Base-by-base conservation (phyloP, 2,113 vertebrate species). In the Ptilonorhynchus violaceus region DNA sequence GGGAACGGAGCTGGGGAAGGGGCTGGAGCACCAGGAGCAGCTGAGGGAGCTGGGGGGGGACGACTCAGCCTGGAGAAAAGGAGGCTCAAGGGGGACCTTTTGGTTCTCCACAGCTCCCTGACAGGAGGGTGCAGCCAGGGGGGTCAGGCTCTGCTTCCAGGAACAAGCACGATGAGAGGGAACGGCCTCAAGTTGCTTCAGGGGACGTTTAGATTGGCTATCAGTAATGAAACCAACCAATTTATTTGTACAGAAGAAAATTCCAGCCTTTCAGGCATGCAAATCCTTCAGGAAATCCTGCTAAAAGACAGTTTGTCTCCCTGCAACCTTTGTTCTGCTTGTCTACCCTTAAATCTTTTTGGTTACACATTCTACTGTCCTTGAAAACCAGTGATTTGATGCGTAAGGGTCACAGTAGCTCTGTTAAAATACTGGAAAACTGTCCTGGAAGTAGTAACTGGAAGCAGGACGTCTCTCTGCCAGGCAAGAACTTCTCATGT, bases 391-490 rank as follows among this genome's bases (percentile, higher is more conserved):
- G 37, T 1, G 6, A 56, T 58, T n/a, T 10, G 24, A 74, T 28
- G 17, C 3, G 1, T 1, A 39, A 74, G 9, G 30, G 23, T 55
- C 23, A 50, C 19, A 30, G 49, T 0, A 86, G 50, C 62, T n/a
- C 4, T 39, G 25, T n/a, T 62, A 70, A 89, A 95, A 89, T n/a
- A 55, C 55, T 23, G 55, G n/a, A 64, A 93, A 78, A 59, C 42
- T 23, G 7, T 60, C 39, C 55, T 84, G 47, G 60, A 85, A 87
- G n/a, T 11, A 28, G 7, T 41, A 74, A 70, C 21, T 81, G 69
- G 69, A 91, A 84, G 9, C 1, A 4, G 31, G 20, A 28, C 0
- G 0, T 27, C n/a, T 58, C 85, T 74, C 31, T 93, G 77, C n/a
- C 69, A 62, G 69, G n/a, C 50, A 80, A 35, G 67, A 72, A 13